Evolutionary conservation across 2,888 invertebrate species (phyloP).

Genomic region (Netelia inedita): DNA sequence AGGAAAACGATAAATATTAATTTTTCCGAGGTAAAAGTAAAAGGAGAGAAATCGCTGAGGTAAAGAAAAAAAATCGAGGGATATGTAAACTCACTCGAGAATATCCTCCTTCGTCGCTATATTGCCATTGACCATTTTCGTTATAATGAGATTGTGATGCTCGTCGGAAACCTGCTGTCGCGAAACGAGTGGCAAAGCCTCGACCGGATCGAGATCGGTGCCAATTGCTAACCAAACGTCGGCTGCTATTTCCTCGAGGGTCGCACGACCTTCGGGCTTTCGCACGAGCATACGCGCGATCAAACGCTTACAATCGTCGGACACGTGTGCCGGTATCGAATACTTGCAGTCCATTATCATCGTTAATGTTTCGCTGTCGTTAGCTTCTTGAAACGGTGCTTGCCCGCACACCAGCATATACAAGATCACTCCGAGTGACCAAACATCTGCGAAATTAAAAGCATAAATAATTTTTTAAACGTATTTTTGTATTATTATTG

Average conservation of each 20-base stretch:
- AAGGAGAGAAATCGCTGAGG: not conserved
- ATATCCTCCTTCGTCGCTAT: slow-evolving; percentile 98
- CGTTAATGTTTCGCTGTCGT: slow-evolving; percentile 99
- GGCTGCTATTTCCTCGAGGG: slow-evolving; percentile 93
- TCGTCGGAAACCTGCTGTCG: slow-evolving; percentile 96
- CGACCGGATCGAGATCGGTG: slow-evolving; percentile 85
- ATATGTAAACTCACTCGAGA: slow-evolving; percentile 88
- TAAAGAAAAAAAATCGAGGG: slow-evolving; percentile 22
- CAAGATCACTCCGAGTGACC: slow-evolving; percentile 99
- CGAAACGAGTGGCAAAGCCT: slow-evolving; percentile 93
- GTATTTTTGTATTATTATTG: too few species aligned
- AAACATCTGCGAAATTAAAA: slow-evolving; percentile 90
- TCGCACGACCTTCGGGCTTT: slow-evolving; percentile 96
- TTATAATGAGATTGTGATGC: slow-evolving; percentile 95
- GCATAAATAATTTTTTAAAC: not conserved
- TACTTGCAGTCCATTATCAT: slow-evolving; percentile 99
- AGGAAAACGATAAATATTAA: slow-evolving; percentile 44
- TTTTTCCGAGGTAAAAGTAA: slow-evolving; percentile 17
- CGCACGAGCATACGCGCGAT: slow-evolving; percentile 97
- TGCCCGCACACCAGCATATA: slow-evolving; percentile 99
- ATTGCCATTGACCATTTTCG: slow-evolving; percentile 98
- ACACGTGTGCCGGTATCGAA: slow-evolving; percentile 95
- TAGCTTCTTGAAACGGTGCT: slow-evolving; percentile 99
- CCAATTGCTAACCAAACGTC: slow-evolving; percentile 93
- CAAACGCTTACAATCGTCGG: slow-evolving; percentile 93